Conservation (phyloP, 2,888 invertebrate genomes). For the Stramonita haemastoma region DNA sequence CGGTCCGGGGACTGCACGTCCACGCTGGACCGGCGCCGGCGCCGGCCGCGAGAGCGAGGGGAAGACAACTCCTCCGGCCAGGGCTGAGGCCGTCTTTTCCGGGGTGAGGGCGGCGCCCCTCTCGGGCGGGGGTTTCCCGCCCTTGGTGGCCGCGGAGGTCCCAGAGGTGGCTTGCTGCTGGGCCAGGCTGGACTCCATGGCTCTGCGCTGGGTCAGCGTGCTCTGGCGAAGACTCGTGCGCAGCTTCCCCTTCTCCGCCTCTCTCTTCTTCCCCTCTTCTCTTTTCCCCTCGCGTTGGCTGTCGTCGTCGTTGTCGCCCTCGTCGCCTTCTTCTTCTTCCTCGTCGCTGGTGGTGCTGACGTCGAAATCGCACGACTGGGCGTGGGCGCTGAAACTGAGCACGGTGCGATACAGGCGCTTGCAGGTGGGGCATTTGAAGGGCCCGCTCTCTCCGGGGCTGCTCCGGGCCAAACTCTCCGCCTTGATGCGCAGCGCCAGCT, state of each 20-base stretch:
- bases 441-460: constrained; percentile 76
- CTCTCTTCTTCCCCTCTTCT: constrained; percentile 24
- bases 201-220: constrained; percentile 51
- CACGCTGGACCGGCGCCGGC: background rate
- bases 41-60: background rate
- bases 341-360: constrained; percentile 77
- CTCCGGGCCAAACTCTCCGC: constrained; percentile 75
- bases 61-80: background rate
- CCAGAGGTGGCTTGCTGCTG: background rate
- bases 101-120: background rate
- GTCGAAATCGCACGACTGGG: constrained; percentile 76
- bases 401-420: constrained; percentile 82
- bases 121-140: background rate
- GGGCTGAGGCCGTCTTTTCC: background rate
- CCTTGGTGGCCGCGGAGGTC: background rate
- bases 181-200: constrained; percentile 39
- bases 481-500: constrained; percentile 80
- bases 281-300: background rate
- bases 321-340: constrained; percentile 48
- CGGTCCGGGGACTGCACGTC: background rate
- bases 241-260: constrained; percentile 31
- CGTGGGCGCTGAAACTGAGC: constrained; percentile 76
- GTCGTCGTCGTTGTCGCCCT: background rate
- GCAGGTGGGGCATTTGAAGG: constrained; percentile 91
- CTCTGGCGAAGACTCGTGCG: constrained; percentile 47